Evolutionary conservation across 1,140 invertebrate species (phyloP).

Genomic region (Cherax quadricarinatus): DNA sequence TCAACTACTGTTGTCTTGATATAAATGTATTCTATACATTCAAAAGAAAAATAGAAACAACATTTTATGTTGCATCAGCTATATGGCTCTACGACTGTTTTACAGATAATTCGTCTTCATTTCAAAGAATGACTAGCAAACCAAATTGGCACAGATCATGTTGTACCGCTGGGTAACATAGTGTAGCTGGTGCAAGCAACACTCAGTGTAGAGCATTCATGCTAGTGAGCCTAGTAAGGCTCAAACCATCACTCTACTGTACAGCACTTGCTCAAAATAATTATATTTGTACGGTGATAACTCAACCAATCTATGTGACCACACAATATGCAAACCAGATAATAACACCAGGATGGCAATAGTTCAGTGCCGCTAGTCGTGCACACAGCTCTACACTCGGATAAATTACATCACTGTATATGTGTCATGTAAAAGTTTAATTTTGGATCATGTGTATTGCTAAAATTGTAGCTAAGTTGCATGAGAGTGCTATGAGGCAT

Average conservation of each 20-base stretch:
- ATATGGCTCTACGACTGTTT: conserved; percentile 67
- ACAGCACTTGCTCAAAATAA: too few species aligned
- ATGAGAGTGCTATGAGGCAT: neutral
- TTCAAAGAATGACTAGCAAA: conserved; percentile 71
- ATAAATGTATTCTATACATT: conserved; percentile 71
- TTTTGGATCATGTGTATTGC: conserved; percentile 1
- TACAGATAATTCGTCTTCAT: conserved; percentile 69
- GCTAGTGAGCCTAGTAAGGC: neutral
- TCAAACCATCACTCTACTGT: neutral
- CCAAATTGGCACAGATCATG: conserved; percentile 54
- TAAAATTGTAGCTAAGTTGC: neutral
- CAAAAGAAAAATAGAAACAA: conserved; percentile 69
- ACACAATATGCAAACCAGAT: neutral
- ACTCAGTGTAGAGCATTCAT: conserved; percentile 4
- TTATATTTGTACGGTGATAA: neutral
- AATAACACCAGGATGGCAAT: neutral
- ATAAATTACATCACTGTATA: neutral
- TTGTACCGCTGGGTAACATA: conserved; percentile 37
- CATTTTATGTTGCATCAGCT: conserved; percentile 69
- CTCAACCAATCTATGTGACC: neutral
- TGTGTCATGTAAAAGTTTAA: conserved; percentile 4
- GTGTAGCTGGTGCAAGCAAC: conserved; percentile 19
- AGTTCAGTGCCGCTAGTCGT: conserved; percentile 11
- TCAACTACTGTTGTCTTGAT: conserved; percentile 62
- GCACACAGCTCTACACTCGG: conserved; percentile 16